A percentile compares a stretch with the other conserved stretches of the same genome.
Conservation (phyloP, 2,797 vertebrate species). For the Cirrhinus molitorella region DNA sequence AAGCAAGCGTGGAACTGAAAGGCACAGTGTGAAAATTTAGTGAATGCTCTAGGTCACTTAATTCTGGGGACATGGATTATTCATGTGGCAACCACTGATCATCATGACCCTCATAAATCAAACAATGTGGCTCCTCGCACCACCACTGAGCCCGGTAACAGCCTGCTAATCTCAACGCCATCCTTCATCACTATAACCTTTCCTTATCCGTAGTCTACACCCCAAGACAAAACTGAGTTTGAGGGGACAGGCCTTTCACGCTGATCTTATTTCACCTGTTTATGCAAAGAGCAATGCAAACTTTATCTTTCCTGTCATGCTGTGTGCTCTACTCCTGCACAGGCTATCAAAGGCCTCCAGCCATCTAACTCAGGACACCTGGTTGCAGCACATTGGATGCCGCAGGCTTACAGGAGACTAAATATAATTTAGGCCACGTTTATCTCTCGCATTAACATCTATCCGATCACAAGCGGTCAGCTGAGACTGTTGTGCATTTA, state of each 20-base stretch:
- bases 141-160: constrained; percentile 69
- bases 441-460: constrained; percentile 18
- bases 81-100: constrained; percentile 79
- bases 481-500: not conserved
- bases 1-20: constrained; percentile 44
- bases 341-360: constrained; percentile 37
- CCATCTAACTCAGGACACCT: constrained; percentile 16
- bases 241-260: constrained; percentile 66
- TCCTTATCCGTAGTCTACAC: constrained; percentile 73
- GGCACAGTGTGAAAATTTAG: constrained; percentile 68
- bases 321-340: constrained; percentile 16
- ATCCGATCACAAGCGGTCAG: not conserved
- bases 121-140: constrained; percentile 75
- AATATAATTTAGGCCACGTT: constrained; percentile 21
- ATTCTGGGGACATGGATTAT: constrained; percentile 84
- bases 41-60: constrained; percentile 78
- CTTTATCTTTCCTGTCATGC: constrained; percentile 13
- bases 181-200: constrained; percentile 84
- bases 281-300: constrained; percentile 39
- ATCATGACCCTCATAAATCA: constrained; percentile 85
- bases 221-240: constrained; percentile 68
- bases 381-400: not conserved
- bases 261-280: constrained; percentile 43
- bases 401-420: not conserved
- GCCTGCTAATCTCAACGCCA: constrained; percentile 82